Evolutionary conservation across 2,113 vertebrate genomes (phyloP).

Genomic region (Osmerus mordax): DNA sequence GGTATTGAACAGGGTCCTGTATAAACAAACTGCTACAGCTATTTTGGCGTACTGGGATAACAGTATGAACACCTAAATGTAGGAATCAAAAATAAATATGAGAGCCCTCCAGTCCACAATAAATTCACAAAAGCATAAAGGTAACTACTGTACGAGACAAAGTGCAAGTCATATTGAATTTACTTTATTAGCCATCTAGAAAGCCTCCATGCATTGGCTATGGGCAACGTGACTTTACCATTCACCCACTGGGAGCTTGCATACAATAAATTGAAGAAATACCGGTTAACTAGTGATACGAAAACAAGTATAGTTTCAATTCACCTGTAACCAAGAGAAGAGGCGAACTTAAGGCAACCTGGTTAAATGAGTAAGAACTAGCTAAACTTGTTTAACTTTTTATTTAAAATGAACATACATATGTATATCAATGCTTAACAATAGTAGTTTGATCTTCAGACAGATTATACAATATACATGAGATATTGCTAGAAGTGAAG

Average conservation of each 20-base stretch:
- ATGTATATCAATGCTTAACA: conserved; percentile 69
- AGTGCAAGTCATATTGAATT: neutral
- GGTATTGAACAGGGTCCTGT: conserved; percentile 77
- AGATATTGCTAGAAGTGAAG: conserved; percentile 61
- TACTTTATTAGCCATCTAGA: conserved; percentile 52
- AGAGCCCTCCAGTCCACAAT: conserved; percentile 64
- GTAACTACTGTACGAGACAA: conserved; percentile 21
- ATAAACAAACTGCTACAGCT: conserved; percentile 77
- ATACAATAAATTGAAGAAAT: conserved; percentile 55
- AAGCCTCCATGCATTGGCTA: conserved; percentile 73
- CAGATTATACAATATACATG: conserved; percentile 75
- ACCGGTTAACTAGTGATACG: conserved; percentile 57
- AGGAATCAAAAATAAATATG: conserved; percentile 74
- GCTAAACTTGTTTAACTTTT: conserved; percentile 71
- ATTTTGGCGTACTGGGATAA: conserved; percentile 74
- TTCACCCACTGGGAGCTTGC: conserved; percentile 66
- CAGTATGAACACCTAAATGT: conserved; percentile 77
- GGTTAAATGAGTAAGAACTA: conserved; percentile 74
- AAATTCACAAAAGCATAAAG: conserved; percentile 31
- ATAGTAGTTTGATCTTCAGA: conserved; percentile 67
- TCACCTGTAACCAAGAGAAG: conserved; percentile 61
- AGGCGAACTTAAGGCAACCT: conserved; percentile 64
- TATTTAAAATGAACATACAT: conserved; percentile 79
- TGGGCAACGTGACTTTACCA: conserved; percentile 59
- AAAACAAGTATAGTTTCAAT: conserved; percentile 25